Conservation (phyloP, 2,113 vertebrate species). For the Chaenogobius annularis region DNA sequence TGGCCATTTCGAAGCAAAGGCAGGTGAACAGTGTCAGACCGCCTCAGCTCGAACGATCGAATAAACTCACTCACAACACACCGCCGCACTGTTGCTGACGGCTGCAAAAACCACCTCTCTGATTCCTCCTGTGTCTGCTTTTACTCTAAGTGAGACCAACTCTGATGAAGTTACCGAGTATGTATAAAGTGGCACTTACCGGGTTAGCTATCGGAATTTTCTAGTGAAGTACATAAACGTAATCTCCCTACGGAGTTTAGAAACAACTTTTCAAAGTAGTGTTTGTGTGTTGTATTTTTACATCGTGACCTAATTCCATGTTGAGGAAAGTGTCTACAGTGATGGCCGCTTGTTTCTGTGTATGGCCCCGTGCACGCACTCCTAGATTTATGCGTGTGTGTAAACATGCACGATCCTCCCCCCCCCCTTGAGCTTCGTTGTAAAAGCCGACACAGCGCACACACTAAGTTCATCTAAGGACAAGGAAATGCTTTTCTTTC, state of each 20-base stretch:
- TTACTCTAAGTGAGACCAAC: constrained; percentile 17
- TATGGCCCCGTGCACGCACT: background rate
- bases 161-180: constrained; percentile 12
- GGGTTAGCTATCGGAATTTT: constrained; percentile 3
- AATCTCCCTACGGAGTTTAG: constrained; percentile 44
- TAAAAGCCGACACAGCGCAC: constrained; percentile 77
- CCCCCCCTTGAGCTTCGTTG: constrained; percentile 64
- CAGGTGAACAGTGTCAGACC: constrained; percentile 58
- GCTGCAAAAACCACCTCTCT: constrained; percentile 46
- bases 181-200: constrained; percentile 22
- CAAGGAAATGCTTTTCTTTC: constrained; percentile 84
- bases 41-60: constrained; percentile 36
- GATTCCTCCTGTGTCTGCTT: constrained; percentile 29
- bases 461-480: constrained; percentile 85
- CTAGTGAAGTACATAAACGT: constrained; percentile 25
- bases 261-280: constrained; percentile 39
- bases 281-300: constrained; percentile 52
- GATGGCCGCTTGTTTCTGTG: constrained; percentile 47
- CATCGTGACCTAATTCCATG: constrained; percentile 68
- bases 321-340: constrained; percentile 57
- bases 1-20: constrained; percentile 30
- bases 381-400: constrained; percentile 6
- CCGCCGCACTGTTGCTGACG: constrained; percentile 39
- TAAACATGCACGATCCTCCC: constrained; percentile 29
- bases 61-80: constrained; percentile 38